These are phyloP conservation scores for Eledona agricola DNA, from an alignment of 2,888 invertebrate species.

Conservation along the genomic window DNA sequence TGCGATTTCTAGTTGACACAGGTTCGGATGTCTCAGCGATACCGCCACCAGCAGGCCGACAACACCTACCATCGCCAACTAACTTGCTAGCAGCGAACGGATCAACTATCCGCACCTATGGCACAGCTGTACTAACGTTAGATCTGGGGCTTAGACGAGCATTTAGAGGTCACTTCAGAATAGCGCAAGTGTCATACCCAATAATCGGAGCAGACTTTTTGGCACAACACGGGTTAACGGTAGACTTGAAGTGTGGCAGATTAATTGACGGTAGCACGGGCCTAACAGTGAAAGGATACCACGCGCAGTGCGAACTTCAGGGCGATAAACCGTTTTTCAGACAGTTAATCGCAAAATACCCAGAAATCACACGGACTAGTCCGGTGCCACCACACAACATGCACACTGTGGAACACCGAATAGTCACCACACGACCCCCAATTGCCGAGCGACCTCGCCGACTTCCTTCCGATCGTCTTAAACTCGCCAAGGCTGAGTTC, in stretches of 20 bases:
- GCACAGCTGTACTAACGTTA: background rate
- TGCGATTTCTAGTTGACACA: no score
- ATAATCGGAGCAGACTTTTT: conserved; percentile 25
- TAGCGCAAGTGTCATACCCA: conserved; percentile 11
- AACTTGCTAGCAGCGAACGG: conserved; percentile 13
- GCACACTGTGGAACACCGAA: conserved; percentile 42
- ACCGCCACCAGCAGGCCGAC: conserved; percentile 2
- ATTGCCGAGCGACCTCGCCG: conserved; percentile 47
- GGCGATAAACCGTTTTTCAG: conserved; percentile 9
- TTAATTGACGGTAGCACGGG: background rate
- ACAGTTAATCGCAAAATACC: conserved; percentile 11
- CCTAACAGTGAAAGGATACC: background rate
- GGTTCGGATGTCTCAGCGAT: conserved; percentile 5
- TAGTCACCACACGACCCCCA: conserved; percentile 50
- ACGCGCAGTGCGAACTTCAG: background rate
- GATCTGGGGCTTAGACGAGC: conserved; percentile 3
- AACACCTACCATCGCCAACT: background rate
- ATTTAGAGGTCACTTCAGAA: conserved; percentile 6
- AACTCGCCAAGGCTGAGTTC: conserved; percentile 48
- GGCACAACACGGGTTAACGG: background rate
- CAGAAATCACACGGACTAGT: conserved; percentile 9
- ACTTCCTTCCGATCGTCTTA: conserved; percentile 48
- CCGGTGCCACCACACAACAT: background rate
- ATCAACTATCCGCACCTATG: conserved; percentile 7
- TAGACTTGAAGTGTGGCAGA: conserved; percentile 2